Conservation (phyloP, 2,888 invertebrate genomes). For the Branchipolynoe longqiensis region DNA sequence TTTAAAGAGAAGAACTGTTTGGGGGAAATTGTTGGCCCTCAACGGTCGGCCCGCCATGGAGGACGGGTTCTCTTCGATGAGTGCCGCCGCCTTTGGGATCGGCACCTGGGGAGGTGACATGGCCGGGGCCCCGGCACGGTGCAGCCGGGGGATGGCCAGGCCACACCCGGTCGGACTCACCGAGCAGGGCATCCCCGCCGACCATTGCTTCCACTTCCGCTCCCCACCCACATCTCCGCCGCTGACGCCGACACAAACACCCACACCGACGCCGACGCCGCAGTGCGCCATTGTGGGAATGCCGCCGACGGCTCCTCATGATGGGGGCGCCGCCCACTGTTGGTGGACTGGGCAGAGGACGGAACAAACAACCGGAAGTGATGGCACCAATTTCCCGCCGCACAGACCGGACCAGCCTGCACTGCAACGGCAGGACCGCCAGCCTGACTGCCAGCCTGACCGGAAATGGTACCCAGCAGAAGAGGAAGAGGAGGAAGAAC, state of each 20-base stretch:
- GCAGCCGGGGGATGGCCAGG: background rate
- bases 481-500: no score
- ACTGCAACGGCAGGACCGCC: no score
- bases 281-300: background rate
- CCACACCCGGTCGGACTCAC: conserved; percentile 20
- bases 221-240: background rate
- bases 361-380: background rate
- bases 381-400: background rate
- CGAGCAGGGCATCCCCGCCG: background rate
- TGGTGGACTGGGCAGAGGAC: no score
- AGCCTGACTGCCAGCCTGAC: no score
- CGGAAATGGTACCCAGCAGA: no score
- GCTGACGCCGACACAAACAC: background rate
- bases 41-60: conserved; percentile 31
- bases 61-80: background rate
- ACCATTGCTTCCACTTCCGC: background rate
- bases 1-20: no score
- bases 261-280: background rate
- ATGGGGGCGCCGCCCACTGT: no score
- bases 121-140: background rate
- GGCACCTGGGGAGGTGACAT: background rate
- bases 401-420: background rate
- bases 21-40: no score
- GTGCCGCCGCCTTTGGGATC: background rate
- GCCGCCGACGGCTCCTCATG: no score